Evolutionary conservation across 1,140 invertebrate genomes (phyloP).

Genomic region (Camponotus vicinus): DNA sequence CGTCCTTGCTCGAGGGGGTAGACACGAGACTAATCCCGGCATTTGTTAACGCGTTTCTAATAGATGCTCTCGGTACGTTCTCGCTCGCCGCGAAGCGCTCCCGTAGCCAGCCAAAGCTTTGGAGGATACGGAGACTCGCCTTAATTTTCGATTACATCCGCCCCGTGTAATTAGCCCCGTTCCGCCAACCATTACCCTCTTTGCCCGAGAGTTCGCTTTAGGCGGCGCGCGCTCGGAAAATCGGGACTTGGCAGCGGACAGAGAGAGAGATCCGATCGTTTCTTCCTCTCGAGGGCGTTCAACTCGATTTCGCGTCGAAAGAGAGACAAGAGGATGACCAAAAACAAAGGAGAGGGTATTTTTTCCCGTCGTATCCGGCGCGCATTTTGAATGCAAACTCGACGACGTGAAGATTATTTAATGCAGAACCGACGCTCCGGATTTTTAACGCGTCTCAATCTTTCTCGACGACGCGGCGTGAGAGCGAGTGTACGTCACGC

Average conservation of each 20-base stretch:
- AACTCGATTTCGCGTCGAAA: slow-evolving; percentile 18
- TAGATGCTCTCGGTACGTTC: slow-evolving; percentile 64
- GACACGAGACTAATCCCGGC: slow-evolving; percentile 70
- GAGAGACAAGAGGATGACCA: not conserved
- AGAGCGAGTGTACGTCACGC: slow-evolving; percentile 31
- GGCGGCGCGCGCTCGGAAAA: slow-evolving; percentile 44
- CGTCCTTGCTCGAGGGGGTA: slow-evolving; percentile 43
- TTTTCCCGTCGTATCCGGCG: too few relatives aligned
- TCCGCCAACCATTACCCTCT: slow-evolving; percentile 30
- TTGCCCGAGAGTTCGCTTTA: slow-evolving; percentile 47
- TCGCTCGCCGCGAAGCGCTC: slow-evolving; percentile 28
- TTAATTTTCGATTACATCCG: slow-evolving; percentile 76
- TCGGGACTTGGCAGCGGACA: slow-evolving; percentile 29
- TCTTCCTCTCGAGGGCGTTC: slow-evolving; percentile 11
- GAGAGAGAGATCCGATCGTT: slow-evolving; percentile 14
- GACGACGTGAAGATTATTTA: not conserved
- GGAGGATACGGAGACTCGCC: slow-evolving; percentile 67
- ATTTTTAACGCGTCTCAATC: slow-evolving; percentile 58
- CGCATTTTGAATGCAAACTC: not conserved
- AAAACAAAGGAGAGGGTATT: too few relatives aligned
- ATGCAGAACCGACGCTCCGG: slow-evolving; percentile 14
- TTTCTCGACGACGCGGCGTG: slow-evolving; percentile 28
- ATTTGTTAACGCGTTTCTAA: slow-evolving; percentile 80
- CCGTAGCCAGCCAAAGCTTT: slow-evolving; percentile 52
- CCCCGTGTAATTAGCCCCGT: slow-evolving; percentile 72